A percentile compares a stretch with the other conserved stretches of the same genome.
These are phyloP conservation scores for Arctia plantaginis DNA, from an alignment of 2,888 invertebrate species.

Conservation along the genomic window DNA sequence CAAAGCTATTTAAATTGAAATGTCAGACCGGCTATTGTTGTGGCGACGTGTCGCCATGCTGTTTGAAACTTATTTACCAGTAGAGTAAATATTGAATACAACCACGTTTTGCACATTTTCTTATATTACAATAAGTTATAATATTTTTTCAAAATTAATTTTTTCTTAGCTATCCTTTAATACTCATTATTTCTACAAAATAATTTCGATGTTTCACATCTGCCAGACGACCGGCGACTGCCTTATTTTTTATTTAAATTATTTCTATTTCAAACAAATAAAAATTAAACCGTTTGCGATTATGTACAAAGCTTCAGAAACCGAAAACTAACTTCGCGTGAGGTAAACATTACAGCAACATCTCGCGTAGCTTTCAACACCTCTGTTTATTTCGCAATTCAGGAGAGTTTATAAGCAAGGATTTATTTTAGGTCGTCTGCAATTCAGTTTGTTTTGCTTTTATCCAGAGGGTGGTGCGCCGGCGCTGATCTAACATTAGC, in stretches of 20 bases:
- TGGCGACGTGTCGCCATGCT: neutral
- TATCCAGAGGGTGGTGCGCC: conserved; percentile 69
- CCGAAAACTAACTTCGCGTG: neutral
- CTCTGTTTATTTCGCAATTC: conserved; percentile 31
- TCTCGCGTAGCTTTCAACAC: conserved; percentile 17
- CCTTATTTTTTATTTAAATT: neutral
- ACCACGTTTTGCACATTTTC: too few relatives aligned
- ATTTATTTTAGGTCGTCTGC: conserved; percentile 56
- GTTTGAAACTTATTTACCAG: too few relatives aligned
- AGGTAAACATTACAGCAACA: conserved; percentile 6
- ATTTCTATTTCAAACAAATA: neutral
- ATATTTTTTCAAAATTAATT: too few relatives aligned
- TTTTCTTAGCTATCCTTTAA: too few relatives aligned
- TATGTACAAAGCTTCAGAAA: neutral
- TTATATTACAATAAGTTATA: too few relatives aligned
- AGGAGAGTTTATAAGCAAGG: conserved; percentile 46
- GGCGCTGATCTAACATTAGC: conserved; percentile 79
- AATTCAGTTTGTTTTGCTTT: conserved; percentile 62
- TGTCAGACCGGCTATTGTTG: neutral
- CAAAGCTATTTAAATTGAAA: neutral
- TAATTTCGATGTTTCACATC: too few relatives aligned
- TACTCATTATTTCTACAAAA: too few relatives aligned
- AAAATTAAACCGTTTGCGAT: neutral
- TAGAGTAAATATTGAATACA: too few relatives aligned
- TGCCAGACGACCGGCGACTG: neutral